Conservation (phyloP, 2,888 invertebrate genomes). For the Cyclophora punctaria region DNA sequence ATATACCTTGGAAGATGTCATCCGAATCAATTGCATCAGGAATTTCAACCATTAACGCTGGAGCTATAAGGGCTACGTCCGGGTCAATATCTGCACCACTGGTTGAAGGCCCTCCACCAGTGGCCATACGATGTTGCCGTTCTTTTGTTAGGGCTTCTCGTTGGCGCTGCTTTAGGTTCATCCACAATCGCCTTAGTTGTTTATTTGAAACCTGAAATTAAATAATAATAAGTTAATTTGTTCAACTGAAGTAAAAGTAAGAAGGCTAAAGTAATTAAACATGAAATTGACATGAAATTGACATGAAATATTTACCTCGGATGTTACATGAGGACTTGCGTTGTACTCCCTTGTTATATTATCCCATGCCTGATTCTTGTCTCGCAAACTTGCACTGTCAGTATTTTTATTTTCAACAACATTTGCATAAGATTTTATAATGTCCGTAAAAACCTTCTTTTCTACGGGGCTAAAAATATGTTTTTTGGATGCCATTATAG, state of each 20-base stretch:
- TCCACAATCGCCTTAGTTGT: constrained; percentile 15
- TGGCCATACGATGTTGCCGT: constrained; percentile 4
- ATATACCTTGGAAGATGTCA: too few species aligned
- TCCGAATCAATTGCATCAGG: neutral
- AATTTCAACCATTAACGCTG: neutral
- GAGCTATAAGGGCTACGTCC: neutral
- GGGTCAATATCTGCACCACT: neutral
- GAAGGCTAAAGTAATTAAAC: neutral
- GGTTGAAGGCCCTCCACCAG: neutral
- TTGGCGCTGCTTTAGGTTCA: constrained; percentile 16
- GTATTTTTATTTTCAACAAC: neutral
- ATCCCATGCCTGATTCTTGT: neutral
- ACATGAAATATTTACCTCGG: neutral
- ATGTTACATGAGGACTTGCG: neutral
- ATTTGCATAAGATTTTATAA: too few species aligned
- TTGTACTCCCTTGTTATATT: neutral
- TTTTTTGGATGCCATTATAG: too few species aligned
- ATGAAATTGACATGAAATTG: too few species aligned
- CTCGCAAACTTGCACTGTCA: neutral
- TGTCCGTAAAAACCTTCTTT: too few species aligned
- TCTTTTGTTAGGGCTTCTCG: constrained; percentile 10
- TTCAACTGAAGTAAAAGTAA: neutral
- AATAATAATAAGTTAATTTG: neutral
- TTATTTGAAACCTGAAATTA: constrained; percentile 6
- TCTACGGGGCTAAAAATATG: too few species aligned